Evolutionary conservation across 2,113 vertebrate species (phyloP), one percentile per base, ranked within the genome.

Genomic region (Prolemur simus): DNA sequence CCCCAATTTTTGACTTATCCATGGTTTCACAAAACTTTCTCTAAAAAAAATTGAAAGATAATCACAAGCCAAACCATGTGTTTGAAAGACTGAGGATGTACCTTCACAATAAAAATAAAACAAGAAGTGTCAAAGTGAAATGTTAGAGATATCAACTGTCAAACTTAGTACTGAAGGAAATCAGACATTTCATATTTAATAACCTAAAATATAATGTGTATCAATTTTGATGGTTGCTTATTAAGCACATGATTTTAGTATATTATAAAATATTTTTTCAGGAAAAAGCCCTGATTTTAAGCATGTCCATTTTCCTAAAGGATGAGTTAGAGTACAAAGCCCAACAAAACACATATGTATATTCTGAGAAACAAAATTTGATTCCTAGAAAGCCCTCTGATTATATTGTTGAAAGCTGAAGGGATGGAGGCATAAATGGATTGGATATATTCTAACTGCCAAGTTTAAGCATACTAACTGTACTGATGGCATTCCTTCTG

Each of bases 351-450:
- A 94, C 18, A 78, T 21, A 18, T 66, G 37, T 95, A 52, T 52
- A 77, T 86, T 94, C 45, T 96, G 80, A 89, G 73, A 89, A 92
- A 83, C 12, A 91, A 89, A 85, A 68, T 15, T 87, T 87, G 78
- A 84, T 87, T 93, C 60, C 63, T 95, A 66, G 80, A 80, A 93
- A 94, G 34, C 2, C 17, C 12, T 76, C 21, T 32, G 74, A 89
- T 32, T 80, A n/a, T 69, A 37, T 2, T 60, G 27, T 68, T 81
- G 74, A 87, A 83, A 60, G 25, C 13, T 32, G 29, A 71, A 32
- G 7, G 8, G 20, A 74, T 13, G 2, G 17, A 47, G 6, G 5
- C n/a, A 37, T 71, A 68, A 69, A 39, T 66, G 15, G 45, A 49
- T 52, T 21, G 34, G 32, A 52, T 81, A 54, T 49, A 69, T 21